phyloP scores from a whole-genome alignment of 2,797 vertebrate genomes.

The Aeoliscus strigatus region DNA sequence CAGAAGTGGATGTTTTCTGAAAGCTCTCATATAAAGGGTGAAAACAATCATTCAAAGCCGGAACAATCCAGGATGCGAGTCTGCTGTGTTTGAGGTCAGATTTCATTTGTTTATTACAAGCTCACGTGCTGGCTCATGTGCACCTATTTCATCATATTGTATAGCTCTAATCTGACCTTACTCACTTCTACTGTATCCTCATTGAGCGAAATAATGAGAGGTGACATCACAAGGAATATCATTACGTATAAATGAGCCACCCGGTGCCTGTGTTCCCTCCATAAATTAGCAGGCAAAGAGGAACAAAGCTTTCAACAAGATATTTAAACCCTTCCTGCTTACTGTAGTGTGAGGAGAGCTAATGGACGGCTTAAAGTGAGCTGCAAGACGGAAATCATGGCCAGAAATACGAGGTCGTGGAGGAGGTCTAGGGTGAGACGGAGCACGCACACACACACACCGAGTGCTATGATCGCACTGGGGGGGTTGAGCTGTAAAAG shows the following conservation, averaged over 20 bases:
- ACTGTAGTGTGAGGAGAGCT: conserved; percentile 24
- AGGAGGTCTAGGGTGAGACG: conserved; percentile 42
- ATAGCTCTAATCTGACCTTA: no score
- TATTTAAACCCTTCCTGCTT: conserved; percentile 30
- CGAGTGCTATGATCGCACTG: conserved; percentile 33
- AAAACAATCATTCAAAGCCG: no score
- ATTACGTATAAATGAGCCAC: conserved; percentile 62
- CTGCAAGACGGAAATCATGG: conserved; percentile 12
- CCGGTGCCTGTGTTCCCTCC: conserved; percentile 47
- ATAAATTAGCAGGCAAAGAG: conserved; percentile 50
- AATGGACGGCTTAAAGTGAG: conserved; percentile 34
- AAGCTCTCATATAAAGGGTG: no score
- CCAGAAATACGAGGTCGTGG: conserved; percentile 20
- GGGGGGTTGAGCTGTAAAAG: conserved; percentile 40
- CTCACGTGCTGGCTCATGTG: no score
- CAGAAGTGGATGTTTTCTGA: no score
- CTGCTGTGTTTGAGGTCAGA: no score
- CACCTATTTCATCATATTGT: no score
- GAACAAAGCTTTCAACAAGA: conserved; percentile 55
- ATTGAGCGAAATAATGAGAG: conserved; percentile 51
- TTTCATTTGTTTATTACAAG: no score
- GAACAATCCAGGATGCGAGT: no score
- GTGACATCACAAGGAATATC: conserved; percentile 67
- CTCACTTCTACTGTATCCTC: no score
- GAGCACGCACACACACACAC: conserved; percentile 6